Evolutionary conservation across 2,888 invertebrate species (phyloP).

Genomic region (Hydriomena furcata): DNA sequence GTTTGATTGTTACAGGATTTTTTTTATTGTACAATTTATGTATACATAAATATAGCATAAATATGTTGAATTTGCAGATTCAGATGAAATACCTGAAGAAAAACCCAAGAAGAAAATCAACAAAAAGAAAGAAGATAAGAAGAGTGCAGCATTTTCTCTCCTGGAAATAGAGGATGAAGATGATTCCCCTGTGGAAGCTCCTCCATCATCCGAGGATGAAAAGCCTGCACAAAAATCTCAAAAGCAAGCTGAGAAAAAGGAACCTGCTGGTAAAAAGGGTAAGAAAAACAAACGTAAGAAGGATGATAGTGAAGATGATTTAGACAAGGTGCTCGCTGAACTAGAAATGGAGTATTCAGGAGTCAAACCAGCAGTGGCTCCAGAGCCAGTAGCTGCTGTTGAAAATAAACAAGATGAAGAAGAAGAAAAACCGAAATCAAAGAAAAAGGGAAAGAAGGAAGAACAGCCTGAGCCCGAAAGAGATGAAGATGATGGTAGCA

Average conservation of each 20-base stretch:
- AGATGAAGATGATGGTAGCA: constrained; percentile 71
- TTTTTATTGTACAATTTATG: no score
- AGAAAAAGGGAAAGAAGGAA: constrained; percentile 72
- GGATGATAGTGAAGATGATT: constrained; percentile 90
- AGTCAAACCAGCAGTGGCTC: constrained; percentile 8
- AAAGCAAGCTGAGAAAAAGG: constrained; percentile 69
- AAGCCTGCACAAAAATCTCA: constrained; percentile 61
- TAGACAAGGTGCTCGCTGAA: constrained; percentile 93
- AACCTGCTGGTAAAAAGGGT: constrained; percentile 85
- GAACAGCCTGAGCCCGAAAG: constrained; percentile 55
- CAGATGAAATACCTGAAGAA: constrained; percentile 70
- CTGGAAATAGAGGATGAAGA: constrained; percentile 86
- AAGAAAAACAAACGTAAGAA: constrained; percentile 89
- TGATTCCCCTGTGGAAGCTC: constrained; percentile 69
- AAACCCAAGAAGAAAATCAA: constrained; percentile 72
- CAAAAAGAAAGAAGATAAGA: constrained; percentile 72
- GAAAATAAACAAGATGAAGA: constrained; percentile 69
- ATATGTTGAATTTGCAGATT: constrained; percentile 48
- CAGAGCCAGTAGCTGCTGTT: constrained; percentile 46
- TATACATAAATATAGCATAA: no score
- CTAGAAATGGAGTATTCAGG: constrained; percentile 88
- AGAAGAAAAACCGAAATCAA: constrained; percentile 67
- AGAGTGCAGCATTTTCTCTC: constrained; percentile 87
- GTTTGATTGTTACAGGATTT: no score
- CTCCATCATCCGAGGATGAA: constrained; percentile 76